phyloP scores from a whole-genome alignment of 2,888 invertebrate genomes.

The Listrodromus nycthemerus region DNA sequence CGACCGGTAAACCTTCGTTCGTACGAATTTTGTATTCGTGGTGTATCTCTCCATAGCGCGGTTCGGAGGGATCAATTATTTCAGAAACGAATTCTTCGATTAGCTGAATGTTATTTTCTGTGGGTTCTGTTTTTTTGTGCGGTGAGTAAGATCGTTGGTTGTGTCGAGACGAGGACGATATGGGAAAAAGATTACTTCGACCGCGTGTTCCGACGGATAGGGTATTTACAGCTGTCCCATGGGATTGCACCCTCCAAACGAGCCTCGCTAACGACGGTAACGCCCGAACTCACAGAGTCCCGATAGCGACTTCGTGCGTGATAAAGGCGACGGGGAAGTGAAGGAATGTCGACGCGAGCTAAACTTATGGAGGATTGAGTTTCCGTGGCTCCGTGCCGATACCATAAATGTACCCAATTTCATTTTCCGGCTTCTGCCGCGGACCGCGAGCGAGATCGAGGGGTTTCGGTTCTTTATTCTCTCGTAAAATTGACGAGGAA shows the following conservation, averaged over 20 bases:
- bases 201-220: slow-evolving; percentile 7
- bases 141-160: not conserved
- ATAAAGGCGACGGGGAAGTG: slow-evolving; percentile 28
- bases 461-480: slow-evolving; percentile 63
- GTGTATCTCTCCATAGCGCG: not conserved
- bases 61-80: not conserved
- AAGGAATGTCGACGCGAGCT: slow-evolving; percentile 30
- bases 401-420: slow-evolving; percentile 60
- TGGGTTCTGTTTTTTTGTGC: not conserved
- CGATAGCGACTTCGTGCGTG: not conserved
- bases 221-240: slow-evolving; percentile 50
- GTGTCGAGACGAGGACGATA: not conserved
- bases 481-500: slow-evolving; percentile 68
- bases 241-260: slow-evolving; percentile 51
- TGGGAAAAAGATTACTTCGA: not conserved
- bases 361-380: slow-evolving; percentile 32
- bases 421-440: slow-evolving; percentile 38
- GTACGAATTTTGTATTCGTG: not conserved
- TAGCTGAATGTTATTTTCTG: not conserved
- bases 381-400: slow-evolving; percentile 32
- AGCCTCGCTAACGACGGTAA: slow-evolving; percentile 44
- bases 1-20: not conserved
- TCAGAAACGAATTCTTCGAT: not conserved
- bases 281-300: slow-evolving; percentile 8
- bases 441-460: not conserved